These are phyloP conservation scores for Trichonephila clavipes DNA, from an alignment of 1,140 invertebrate genomes.

Conservation along the genomic window DNA sequence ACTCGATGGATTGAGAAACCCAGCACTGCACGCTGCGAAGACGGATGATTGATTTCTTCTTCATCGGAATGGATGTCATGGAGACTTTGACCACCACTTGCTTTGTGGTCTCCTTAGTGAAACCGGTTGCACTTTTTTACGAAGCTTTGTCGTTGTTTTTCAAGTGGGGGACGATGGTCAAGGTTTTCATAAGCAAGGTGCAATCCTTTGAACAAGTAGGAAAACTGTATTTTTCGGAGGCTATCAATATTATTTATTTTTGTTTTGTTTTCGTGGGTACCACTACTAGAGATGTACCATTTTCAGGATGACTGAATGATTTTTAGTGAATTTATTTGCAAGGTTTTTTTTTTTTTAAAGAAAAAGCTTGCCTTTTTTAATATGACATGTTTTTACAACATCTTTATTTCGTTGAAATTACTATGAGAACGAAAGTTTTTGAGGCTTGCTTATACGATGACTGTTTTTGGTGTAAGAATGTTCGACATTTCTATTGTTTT, in stretches of 20 bases:
- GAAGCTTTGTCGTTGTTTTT: not conserved
- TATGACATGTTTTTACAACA: no score
- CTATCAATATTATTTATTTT: no score
- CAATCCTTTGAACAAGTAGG: not conserved
- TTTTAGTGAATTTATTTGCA: no score
- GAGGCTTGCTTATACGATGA: no score
- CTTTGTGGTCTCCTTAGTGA: not conserved
- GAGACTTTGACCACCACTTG: not conserved
- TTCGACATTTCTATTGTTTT: no score
- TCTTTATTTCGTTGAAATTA: no score
- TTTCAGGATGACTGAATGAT: no score
- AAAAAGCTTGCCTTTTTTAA: no score
- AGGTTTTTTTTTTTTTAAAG: no score
- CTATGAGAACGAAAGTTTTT: no score
- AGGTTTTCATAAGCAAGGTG: not conserved
- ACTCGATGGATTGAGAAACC: not conserved
- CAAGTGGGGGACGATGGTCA: conserved; percentile 17
- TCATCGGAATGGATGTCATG: not conserved
- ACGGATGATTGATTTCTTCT: not conserved
- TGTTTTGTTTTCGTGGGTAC: not conserved
- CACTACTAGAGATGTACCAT: no score
- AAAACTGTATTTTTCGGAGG: not conserved
- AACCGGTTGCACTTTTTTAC: not conserved
- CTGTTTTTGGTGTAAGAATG: no score
- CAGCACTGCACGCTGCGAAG: not conserved